These are phyloP conservation scores for Sciurus niger DNA, from an alignment of 2,113 vertebrate species.

Conservation along the genomic window DNA sequence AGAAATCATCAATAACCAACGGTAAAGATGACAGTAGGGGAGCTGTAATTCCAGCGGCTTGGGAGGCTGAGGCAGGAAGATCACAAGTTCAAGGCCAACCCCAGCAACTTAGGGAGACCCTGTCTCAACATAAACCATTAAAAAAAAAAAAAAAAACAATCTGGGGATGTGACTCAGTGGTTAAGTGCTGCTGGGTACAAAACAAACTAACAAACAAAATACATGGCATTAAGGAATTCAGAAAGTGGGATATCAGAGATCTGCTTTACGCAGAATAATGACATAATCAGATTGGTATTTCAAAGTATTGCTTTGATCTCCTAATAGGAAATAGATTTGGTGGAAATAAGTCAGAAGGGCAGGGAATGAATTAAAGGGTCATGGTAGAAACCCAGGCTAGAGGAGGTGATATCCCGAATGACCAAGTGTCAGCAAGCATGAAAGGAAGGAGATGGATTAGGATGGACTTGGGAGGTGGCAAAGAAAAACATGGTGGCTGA, in stretches of 20 bases:
- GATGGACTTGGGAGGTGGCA: not conserved
- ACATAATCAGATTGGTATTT: not conserved
- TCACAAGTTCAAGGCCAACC: too few relatives aligned
- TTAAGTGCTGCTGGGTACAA: too few relatives aligned
- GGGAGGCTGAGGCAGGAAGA: too few relatives aligned
- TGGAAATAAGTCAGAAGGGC: not conserved
- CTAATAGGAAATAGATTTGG: conserved; percentile 4
- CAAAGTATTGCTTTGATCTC: conserved; percentile 42
- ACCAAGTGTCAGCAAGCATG: not conserved
- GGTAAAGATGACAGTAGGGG: not conserved
- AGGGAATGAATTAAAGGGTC: not conserved
- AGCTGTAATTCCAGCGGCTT: too few relatives aligned
- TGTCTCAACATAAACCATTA: too few relatives aligned
- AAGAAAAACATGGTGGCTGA: not conserved
- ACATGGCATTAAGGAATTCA: not conserved
- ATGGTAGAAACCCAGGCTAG: not conserved
- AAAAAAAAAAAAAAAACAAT: too few relatives aligned
- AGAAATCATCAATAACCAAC: not conserved
- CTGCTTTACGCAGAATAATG: not conserved
- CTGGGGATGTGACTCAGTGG: too few relatives aligned
- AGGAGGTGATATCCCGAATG: not conserved
- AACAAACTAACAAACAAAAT: too few relatives aligned
- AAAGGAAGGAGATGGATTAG: not conserved
- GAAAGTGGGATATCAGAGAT: not conserved
- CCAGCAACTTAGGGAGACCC: too few relatives aligned